phyloP scores from a whole-genome alignment of 2,797 vertebrate genomes.

The Neosilurus mollespiculum region DNA sequence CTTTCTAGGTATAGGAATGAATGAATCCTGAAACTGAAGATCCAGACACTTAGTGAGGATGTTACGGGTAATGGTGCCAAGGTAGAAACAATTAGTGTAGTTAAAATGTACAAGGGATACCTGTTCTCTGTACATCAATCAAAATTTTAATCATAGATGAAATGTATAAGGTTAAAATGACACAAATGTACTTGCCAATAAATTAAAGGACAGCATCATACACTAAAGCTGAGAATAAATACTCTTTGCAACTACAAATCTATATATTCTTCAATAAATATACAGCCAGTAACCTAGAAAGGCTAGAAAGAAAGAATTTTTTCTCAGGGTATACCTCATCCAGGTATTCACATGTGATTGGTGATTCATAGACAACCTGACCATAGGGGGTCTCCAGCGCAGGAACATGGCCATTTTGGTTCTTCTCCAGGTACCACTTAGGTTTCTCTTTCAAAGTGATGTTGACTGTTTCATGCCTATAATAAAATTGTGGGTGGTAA shows the following conservation, averaged over 20 bases:
- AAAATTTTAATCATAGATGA: too few species aligned
- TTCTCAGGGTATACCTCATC: constrained; percentile 84
- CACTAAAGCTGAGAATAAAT: too few species aligned
- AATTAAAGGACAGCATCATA: too few species aligned
- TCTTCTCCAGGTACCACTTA: constrained; percentile 86
- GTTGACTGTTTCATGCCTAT: constrained; percentile 85
- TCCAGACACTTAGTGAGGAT: not conserved
- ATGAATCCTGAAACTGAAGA: not conserved
- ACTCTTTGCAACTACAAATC: too few species aligned
- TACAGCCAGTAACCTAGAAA: too few species aligned
- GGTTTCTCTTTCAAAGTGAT: constrained; percentile 89
- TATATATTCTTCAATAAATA: too few species aligned
- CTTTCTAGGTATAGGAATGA: not conserved
- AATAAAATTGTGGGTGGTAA: not conserved
- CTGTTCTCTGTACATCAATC: too few species aligned
- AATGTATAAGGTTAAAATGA: too few species aligned
- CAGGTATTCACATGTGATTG: constrained; percentile 89
- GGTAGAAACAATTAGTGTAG: too few species aligned
- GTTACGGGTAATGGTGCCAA: not conserved
- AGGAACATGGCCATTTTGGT: constrained; percentile 83
- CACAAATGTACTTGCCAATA: too few species aligned
- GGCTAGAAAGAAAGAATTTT: constrained; percentile 80
- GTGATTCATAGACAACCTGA: constrained; percentile 87
- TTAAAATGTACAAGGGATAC: too few species aligned
- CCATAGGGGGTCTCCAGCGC: constrained; percentile 81